Base-by-base conservation (phyloP, 2,113 vertebrate genomes). In the Dermatemys mawii region DNA sequence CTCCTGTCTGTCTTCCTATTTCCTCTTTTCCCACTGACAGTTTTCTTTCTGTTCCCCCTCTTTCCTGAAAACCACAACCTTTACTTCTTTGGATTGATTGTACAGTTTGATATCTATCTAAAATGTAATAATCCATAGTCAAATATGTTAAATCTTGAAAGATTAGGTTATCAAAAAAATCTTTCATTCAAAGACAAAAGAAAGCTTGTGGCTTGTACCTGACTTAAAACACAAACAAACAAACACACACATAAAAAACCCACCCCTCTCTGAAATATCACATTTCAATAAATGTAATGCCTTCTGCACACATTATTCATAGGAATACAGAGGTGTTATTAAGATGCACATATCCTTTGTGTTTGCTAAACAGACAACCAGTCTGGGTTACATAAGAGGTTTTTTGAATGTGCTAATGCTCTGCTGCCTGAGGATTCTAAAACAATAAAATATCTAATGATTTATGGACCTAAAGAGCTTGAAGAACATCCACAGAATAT, bases 401-500 rank as follows among this genome's bases (percentile, higher is more conserved):
- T 51, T 44, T 93, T 86, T 92, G 57, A 94, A 76, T 60, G 16
- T 84, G 41, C 10, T 63, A 92, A 57, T 90, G 70, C 60, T 78
- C 5, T 82, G 8, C 26, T 83, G 13, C 50, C 17, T 83, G 54
- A 84, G 13, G 78, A 85, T 89, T 83, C 90, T 93, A 54, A 97
- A 96, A 89, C 41, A 97, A 92, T 86, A 92, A 84, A 93, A 92
- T 5, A 96, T 76, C 29, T 83, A 89, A 86, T 89, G 95, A 98
- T 91, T 97, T 97, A 98, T 97, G 87, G 97, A 82, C 85, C 84
- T 46, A 96, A 32, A 87, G 12, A 82, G 53, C 82, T 55, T 92
- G 44, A 96, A 96, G 81, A 95, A 91, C 73, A 94, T 93, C 76
- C 48, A 79, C 73, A 93, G 84, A 96, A 97, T 96, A 88, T 32